These are phyloP conservation scores for Chinchilla lanigera DNA, from an alignment of 2,113 vertebrate species.

Conservation along the genomic window DNA sequence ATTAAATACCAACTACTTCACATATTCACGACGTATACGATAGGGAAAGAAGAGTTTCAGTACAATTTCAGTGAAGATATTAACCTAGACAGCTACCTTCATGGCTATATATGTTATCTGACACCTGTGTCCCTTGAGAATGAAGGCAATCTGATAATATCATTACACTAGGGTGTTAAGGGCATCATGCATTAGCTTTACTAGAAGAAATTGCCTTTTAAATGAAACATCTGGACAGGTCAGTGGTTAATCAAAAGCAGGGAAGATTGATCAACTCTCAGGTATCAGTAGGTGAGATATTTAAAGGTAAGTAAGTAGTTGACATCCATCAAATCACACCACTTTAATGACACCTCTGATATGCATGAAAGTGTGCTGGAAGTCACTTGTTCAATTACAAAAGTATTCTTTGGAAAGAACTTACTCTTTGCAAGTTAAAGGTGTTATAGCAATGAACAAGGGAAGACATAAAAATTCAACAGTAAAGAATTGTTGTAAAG, in stretches of 20 bases:
- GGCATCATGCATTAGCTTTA: neutral
- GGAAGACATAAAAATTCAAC: neutral
- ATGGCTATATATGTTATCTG: slow-evolving; percentile 15
- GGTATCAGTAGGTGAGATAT: neutral
- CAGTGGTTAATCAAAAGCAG: slow-evolving; percentile 48
- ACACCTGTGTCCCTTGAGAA: neutral
- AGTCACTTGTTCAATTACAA: slow-evolving; percentile 6
- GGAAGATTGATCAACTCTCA: neutral
- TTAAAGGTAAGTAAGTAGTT: neutral
- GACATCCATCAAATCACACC: neutral
- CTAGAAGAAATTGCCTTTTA: slow-evolving; percentile 19
- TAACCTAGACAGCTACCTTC: slow-evolving; percentile 23
- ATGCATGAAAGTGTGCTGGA: neutral
- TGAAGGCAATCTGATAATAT: slow-evolving; percentile 19
- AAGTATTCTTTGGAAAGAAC: neutral
- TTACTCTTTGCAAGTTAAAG: neutral
- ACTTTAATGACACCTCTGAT: neutral
- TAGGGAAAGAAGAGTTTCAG: neutral
- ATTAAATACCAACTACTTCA: neutral
- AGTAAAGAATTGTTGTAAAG: neutral
- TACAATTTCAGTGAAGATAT: neutral
- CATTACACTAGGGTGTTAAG: neutral
- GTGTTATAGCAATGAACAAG: neutral
- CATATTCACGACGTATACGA: neutral
- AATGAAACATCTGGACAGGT: neutral